Conservation (phyloP, 1,140 invertebrate genomes). For the Campoletis sonorensis region DNA sequence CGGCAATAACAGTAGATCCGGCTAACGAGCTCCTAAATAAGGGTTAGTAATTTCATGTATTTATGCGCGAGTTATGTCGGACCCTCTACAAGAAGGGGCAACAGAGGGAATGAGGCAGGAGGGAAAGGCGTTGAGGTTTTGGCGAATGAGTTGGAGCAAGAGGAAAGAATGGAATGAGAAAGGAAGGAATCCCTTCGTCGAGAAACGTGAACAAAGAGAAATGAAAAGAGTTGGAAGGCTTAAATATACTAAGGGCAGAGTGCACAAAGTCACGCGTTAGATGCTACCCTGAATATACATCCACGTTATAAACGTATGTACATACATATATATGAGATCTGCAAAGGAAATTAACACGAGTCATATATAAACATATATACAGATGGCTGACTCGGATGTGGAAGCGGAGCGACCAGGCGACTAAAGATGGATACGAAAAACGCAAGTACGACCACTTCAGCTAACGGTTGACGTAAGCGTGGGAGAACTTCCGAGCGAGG, state of each 20-base stretch:
- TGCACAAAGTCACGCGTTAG: slow-evolving; percentile 24
- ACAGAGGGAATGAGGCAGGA: not conserved
- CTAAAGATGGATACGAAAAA: slow-evolving; percentile 4
- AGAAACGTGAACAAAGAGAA: not conserved
- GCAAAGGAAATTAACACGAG: slow-evolving; percentile 73
- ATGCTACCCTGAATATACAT: not conserved
- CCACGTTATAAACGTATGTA: no score
- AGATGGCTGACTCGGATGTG: slow-evolving; percentile 35
- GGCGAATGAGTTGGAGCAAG: not conserved
- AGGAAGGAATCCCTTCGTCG: slow-evolving; percentile 28
- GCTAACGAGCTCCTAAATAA: slow-evolving; percentile 76
- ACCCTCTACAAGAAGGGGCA: slow-evolving; percentile 12
- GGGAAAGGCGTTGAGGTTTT: not conserved
- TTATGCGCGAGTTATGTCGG: slow-evolving; percentile 74
- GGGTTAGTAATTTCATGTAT: slow-evolving; percentile 76
- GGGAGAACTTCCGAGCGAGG: not conserved
- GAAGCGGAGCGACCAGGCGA: slow-evolving; percentile 30
- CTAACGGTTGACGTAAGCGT: not conserved
- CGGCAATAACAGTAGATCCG: slow-evolving; percentile 76
- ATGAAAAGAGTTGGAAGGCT: not conserved
- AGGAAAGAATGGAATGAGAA: slow-evolving; percentile 20
- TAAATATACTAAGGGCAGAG: not conserved
- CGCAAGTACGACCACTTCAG: not conserved
- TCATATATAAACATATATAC: slow-evolving; percentile 67
- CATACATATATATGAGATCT: slow-evolving; percentile 59